These are phyloP conservation scores for Urocynchramus pylzowi DNA, from an alignment of 2,113 vertebrate species.

Conservation along the genomic window DNA sequence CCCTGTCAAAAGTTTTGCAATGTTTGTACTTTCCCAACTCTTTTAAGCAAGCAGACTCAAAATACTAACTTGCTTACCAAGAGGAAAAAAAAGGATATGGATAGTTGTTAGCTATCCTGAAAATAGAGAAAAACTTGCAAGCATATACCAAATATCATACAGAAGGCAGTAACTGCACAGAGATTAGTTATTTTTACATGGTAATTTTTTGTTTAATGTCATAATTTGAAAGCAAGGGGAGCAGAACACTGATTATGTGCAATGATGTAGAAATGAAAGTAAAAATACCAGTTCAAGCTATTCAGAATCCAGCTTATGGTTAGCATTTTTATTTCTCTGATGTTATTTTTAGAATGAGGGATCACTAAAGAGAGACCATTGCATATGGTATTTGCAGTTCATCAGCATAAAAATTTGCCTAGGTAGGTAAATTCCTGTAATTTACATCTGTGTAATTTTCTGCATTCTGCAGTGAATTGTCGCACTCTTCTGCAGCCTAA, in stretches of 20 bases:
- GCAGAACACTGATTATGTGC: not conserved
- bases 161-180: not conserved
- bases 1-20: not conserved
- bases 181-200: not conserved
- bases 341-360: not conserved
- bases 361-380: not conserved
- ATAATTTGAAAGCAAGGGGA: not conserved
- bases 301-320: not conserved
- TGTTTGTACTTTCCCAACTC: slow-evolving; percentile 28
- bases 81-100: not conserved
- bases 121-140: not conserved
- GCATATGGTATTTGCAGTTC: not conserved
- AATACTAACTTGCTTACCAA: not conserved
- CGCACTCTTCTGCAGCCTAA: not conserved
- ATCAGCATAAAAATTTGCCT: not conserved
- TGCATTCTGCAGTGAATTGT: not conserved
- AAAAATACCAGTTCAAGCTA: not conserved
- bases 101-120: not conserved
- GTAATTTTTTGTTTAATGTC: not conserved
- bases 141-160: not conserved
- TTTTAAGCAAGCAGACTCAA: not conserved
- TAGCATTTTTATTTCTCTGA: not conserved
- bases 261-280: not conserved
- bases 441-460: not conserved
- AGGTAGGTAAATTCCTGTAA: not conserved